Conservation (phyloP, 1,140 invertebrate genomes). For the Polypedilum pembai region DNA sequence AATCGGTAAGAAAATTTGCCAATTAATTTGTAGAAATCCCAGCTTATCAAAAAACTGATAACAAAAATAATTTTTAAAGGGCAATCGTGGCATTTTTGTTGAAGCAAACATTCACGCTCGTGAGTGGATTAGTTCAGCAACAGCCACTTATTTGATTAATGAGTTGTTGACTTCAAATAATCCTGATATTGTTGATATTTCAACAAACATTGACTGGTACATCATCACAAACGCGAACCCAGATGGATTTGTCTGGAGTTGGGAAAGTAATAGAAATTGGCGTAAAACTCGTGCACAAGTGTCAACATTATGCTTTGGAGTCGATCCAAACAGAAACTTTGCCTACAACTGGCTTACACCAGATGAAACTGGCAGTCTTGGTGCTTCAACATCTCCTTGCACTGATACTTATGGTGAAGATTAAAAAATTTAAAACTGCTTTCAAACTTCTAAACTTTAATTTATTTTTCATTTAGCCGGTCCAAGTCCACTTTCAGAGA, state of each 20-base stretch:
- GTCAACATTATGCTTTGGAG: constrained; percentile 48
- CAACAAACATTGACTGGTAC: constrained; percentile 52
- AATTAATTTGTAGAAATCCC: too few relatives aligned
- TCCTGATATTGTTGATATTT: constrained; percentile 39
- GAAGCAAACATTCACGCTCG: constrained; percentile 49
- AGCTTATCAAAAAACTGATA: too few relatives aligned
- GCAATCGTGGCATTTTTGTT: too few relatives aligned
- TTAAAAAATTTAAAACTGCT: neutral
- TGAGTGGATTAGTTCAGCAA: constrained; percentile 54
- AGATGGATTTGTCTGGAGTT: constrained; percentile 61
- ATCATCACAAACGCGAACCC: constrained; percentile 62
- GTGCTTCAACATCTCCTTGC: neutral
- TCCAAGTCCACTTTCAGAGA: constrained; percentile 53
- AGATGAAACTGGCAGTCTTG: constrained; percentile 35
- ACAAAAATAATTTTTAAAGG: too few relatives aligned
- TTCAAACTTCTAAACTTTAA: too few relatives aligned
- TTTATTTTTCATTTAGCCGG: constrained; percentile 39
- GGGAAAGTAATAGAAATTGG: constrained; percentile 46
- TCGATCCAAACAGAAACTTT: constrained; percentile 61
- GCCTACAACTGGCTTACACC: constrained; percentile 55
- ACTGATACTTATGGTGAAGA: neutral
- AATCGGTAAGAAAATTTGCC: too few relatives aligned
- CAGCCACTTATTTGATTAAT: constrained; percentile 47
- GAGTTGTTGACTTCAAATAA: constrained; percentile 42
- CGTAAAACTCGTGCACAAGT: constrained; percentile 45